Percentiles rank a stretch among this genome's conserved stretches.
Evolutionary conservation across 1,140 invertebrate species (phyloP).

Genomic region (Drosophila triauraria): DNA sequence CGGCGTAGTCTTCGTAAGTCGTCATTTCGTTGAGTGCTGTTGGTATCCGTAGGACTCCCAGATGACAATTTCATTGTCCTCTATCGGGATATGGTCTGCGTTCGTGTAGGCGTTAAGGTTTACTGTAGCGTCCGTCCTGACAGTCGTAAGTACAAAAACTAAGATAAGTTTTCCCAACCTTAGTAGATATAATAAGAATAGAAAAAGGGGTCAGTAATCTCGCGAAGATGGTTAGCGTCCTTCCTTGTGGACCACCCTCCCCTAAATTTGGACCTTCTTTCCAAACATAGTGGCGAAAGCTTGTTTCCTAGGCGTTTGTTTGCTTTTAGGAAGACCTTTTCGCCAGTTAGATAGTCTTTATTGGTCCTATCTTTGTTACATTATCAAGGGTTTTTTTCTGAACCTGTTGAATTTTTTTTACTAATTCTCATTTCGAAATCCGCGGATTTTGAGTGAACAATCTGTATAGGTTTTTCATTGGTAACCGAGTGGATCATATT

Average conservation of each 20-base stretch:
- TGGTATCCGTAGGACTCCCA: neutral
- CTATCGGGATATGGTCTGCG: neutral
- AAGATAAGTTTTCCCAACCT: too few relatives aligned
- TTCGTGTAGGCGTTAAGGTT: neutral
- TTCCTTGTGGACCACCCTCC: too few relatives aligned
- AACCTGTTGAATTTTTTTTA: too few relatives aligned
- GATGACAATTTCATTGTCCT: neutral
- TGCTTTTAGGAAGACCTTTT: neutral
- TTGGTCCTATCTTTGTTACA: neutral
- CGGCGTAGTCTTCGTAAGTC: slow-evolving; percentile 6
- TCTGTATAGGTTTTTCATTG: neutral
- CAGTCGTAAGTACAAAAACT: too few relatives aligned
- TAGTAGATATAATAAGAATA: too few relatives aligned
- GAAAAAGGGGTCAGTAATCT: too few relatives aligned
- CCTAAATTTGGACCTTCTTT: too few relatives aligned
- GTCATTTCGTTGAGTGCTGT: slow-evolving; percentile 1
- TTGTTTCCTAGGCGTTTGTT: slow-evolving; percentile 3
- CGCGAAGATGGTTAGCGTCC: too few relatives aligned
- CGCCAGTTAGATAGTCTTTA: neutral
- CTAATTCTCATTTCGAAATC: neutral
- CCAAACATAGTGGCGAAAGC: neutral
- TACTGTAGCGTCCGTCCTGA: too few relatives aligned
- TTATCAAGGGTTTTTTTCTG: too few relatives aligned
- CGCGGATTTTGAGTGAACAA: neutral
- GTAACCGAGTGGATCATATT: neutral